Evolutionary conservation across 2,888 invertebrate genomes (phyloP).

Genomic region (Hoplodrina blanda): DNA sequence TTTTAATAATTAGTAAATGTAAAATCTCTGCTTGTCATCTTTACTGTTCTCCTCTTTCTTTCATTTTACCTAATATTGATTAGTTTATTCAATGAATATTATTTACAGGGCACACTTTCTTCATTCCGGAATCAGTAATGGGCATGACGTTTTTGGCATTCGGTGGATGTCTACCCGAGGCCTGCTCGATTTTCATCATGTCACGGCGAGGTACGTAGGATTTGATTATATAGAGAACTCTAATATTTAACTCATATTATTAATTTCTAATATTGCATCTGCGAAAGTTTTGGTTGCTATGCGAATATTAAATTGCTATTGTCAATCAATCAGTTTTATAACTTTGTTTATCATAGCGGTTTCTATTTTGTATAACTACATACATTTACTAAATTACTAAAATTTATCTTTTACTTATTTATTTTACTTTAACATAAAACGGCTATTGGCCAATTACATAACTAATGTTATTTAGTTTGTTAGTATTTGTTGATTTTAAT

Average conservation of each 20-base stretch:
- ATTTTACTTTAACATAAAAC: too few species aligned
- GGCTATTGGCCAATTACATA: too few species aligned
- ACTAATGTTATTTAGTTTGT: too few species aligned
- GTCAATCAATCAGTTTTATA: slow-evolving; percentile 23
- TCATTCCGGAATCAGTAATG: slow-evolving; percentile 96
- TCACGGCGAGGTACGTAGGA: slow-evolving; percentile 93
- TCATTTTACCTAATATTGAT: not conserved
- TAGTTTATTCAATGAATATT: slow-evolving; percentile 45
- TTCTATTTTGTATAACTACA: slow-evolving; percentile 5
- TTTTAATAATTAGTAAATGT: too few species aligned
- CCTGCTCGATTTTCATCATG: slow-evolving; percentile 95
- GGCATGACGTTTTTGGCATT: slow-evolving; percentile 97
- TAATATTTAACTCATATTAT: slow-evolving; percentile 10
- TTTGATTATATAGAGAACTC: slow-evolving; percentile 13
- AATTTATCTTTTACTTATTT: too few species aligned
- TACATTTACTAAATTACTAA: not conserved
- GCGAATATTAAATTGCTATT: slow-evolving; percentile 43
- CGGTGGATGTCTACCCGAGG: slow-evolving; percentile 96
- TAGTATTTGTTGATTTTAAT: not conserved
- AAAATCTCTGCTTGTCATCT: too few species aligned
- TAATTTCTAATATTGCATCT: slow-evolving; percentile 3
- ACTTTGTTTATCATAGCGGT: slow-evolving; percentile 21
- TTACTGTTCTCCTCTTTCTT: not conserved
- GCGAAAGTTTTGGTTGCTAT: slow-evolving; percentile 34
- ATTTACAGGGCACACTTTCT: slow-evolving; percentile 92